phyloP scores from a whole-genome alignment of 2,113 vertebrate genomes.

The Oreotrochilus melanogaster region DNA sequence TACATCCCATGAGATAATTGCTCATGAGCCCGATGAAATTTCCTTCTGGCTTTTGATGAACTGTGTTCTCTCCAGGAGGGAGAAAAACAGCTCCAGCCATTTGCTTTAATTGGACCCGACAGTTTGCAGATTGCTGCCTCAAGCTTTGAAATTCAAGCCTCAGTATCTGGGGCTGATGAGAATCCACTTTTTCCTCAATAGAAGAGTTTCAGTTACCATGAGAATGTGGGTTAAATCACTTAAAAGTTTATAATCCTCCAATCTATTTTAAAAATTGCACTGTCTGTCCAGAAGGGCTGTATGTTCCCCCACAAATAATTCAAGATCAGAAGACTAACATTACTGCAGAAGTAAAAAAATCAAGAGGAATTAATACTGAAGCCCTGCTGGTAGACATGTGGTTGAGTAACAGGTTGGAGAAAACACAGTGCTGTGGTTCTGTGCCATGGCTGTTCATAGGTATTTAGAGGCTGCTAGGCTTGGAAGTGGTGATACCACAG shows the following conservation, averaged over 20 bases:
- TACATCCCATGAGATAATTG: slow-evolving; percentile 57
- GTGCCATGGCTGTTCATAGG: not conserved
- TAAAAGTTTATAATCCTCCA: not conserved
- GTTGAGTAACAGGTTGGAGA: not conserved
- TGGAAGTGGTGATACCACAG: not conserved
- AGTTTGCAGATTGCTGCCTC: slow-evolving; percentile 63
- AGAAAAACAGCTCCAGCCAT: slow-evolving; percentile 62
- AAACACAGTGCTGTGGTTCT: not conserved
- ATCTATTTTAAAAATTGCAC: not conserved
- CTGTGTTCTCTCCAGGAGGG: slow-evolving; percentile 41
- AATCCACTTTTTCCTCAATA: slow-evolving; percentile 17
- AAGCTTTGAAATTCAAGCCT: slow-evolving; percentile 38
- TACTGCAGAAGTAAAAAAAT: not conserved
- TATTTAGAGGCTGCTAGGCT: not conserved
- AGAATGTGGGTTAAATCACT: not conserved
- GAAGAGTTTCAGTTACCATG: not conserved
- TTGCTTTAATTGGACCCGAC: slow-evolving; percentile 66
- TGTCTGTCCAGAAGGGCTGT: not conserved
- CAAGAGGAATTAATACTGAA: not conserved
- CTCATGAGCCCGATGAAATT: slow-evolving; percentile 43
- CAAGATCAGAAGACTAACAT: not conserved
- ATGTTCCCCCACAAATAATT: not conserved
- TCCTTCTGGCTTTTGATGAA: slow-evolving; percentile 58
- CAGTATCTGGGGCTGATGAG: not conserved
- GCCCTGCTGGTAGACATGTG: not conserved